Evolutionary conservation across 2,797 vertebrate genomes (phyloP), one percentile per base, ranked within the genome.

Genomic region (Onychomys arenicola): DNA sequence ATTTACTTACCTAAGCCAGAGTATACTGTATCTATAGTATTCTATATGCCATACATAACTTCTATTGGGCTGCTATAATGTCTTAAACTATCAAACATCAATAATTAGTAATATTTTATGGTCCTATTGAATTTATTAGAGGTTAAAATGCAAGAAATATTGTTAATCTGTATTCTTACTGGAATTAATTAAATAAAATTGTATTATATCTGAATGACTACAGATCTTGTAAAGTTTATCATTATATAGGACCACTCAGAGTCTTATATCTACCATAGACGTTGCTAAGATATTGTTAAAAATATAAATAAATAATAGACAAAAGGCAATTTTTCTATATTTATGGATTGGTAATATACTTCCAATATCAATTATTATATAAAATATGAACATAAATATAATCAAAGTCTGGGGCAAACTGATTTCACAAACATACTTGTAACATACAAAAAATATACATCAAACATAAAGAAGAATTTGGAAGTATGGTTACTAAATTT

Each of bases 61-160:
- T 76, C 78, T 61, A 52, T 14, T 49, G 4, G 27, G 29, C 76
- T 27, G 63, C 57, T 89, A 43, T 73, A 57, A 88, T 6, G n/a
- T 83, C 46, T 91, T 89, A 91, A 52, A 52, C 49, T 83, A 91
- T 91, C 23, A 75, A 55, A n/a, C 63, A 63, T 75, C 78, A 63
- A 75, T 71, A 84, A 87, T 69, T 37, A 5, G 1, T 80, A 0
- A 83, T 86, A 12, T 89, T 65, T 77, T 78, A 77, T 4, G 67
- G 13, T 95, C 27, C 55, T 61, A 8, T 83, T 82, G 9, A 93
- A 10, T 82, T 43, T 85, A 32, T 57, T 89, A 27, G 6, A 73
- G 80, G 2, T 55, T 3, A 91, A 32, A 55, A 10, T 8, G 14
- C 8, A 61, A 40, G 57, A 52, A 76, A 65, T 52, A 76, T 32